Percentiles rank a stretch among this genome's conserved stretches.
Conservation (phyloP, 2,113 vertebrate species). For the Glaucidium brasilianum region DNA sequence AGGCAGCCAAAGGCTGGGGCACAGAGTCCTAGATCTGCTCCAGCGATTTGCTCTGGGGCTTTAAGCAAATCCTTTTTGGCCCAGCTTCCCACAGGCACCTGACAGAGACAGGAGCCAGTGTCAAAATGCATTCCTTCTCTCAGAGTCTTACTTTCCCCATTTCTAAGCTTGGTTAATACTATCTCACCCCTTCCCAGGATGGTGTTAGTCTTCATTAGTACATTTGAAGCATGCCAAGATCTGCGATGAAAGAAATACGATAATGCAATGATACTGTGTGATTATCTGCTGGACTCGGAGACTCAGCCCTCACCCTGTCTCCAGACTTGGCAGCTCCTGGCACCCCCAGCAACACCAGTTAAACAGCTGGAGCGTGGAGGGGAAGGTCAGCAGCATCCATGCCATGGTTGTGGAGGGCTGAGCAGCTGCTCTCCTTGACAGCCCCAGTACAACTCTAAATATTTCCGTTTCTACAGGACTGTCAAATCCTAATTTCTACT, state of each 20-base stretch:
- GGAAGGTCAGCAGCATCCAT: neutral
- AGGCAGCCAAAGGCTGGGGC: neutral
- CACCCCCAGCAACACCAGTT: neutral
- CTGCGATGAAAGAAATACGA: neutral
- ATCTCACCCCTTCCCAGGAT: neutral
- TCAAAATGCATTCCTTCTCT: neutral
- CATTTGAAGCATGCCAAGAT: neutral
- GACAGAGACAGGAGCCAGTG: neutral
- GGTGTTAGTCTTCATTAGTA: neutral
- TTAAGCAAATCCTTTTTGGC: constrained; percentile 4
- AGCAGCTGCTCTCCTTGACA: neutral
- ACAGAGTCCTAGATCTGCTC: neutral
- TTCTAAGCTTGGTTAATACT: neutral
- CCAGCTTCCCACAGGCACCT: neutral
- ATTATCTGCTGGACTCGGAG: neutral
- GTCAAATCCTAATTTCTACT: neutral
- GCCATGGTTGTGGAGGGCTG: neutral
- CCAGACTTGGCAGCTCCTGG: neutral
- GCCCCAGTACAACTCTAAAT: neutral
- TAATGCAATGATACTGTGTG: neutral
- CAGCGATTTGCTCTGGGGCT: neutral
- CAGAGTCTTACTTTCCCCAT: neutral
- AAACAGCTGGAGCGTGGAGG: neutral
- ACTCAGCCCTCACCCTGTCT: neutral
- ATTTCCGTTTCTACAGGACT: neutral